Evolutionary conservation across 2,797 vertebrate genomes (phyloP).

Genomic region (Sylvia borin): DNA sequence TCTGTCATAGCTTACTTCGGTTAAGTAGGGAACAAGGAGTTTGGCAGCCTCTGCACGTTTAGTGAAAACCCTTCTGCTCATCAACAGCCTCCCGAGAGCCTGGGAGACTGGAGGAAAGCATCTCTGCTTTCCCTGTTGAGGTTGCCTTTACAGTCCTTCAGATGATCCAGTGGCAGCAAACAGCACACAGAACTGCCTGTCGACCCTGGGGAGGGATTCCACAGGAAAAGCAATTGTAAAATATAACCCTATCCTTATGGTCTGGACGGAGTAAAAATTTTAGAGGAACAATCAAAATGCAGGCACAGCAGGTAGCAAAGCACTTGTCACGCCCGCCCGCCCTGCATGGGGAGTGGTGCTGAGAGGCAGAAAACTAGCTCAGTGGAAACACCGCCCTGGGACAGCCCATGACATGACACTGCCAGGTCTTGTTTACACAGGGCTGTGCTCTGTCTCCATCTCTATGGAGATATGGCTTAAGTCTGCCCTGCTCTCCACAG

Average conservation of each 20-base stretch:
- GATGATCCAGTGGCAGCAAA: background rate
- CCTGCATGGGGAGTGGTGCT: background rate
- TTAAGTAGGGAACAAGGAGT: background rate
- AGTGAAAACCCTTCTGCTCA: background rate
- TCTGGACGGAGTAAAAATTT: background rate
- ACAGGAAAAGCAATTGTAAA: background rate
- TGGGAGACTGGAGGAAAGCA: background rate
- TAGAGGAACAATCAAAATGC: background rate
- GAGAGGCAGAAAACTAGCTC: background rate
- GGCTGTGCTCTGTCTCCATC: background rate
- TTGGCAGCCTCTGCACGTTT: background rate
- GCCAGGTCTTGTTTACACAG: background rate
- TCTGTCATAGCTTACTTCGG: background rate
- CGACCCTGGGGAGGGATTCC: background rate
- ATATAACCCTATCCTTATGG: background rate
- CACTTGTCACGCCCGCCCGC: background rate
- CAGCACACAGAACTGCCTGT: fast-evolving
- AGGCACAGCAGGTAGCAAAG: background rate
- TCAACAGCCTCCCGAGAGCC: fast-evolving
- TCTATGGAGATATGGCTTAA: background rate
- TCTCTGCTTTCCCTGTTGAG: background rate
- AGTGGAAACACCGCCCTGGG: background rate
- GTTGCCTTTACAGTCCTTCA: background rate
- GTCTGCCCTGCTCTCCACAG: background rate
- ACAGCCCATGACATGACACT: background rate